Evolutionary conservation across 2,888 invertebrate species (phyloP).

Genomic region (Poecilobothrus nobilitatus): DNA sequence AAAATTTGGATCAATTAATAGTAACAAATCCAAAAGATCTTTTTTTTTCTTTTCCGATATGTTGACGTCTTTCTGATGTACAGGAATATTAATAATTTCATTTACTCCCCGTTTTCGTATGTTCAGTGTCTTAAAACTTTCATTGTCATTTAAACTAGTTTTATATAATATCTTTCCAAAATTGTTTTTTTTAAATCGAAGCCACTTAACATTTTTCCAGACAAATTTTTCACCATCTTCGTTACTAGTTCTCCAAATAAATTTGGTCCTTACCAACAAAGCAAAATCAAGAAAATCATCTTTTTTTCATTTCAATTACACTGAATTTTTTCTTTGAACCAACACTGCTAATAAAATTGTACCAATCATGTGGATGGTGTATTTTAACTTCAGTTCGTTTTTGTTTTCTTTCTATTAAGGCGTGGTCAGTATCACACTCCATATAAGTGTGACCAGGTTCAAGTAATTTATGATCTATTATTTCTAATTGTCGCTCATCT

Average conservation of each 20-base stretch:
- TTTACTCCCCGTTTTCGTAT: neutral
- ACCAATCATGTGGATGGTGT: too few species aligned
- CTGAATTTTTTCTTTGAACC: too few species aligned
- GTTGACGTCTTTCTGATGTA: too few species aligned
- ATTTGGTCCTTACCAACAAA: too few species aligned
- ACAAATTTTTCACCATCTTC: neutral
- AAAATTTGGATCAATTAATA: too few species aligned
- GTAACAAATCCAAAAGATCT: too few species aligned
- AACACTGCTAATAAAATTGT: neutral
- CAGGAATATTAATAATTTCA: too few species aligned
- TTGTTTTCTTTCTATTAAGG: neutral
- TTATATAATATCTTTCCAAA: constrained; percentile 53
- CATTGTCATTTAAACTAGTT: constrained; percentile 8
- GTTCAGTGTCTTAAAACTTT: constrained; percentile 3
- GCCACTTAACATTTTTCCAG: neutral
- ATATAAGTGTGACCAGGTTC: constrained; percentile 9
- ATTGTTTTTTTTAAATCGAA: neutral
- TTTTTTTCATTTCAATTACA: too few species aligned
- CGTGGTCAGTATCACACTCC: constrained; percentile 9
- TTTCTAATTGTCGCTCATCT: too few species aligned
- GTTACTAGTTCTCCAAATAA: neutral
- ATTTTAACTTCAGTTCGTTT: too few species aligned
- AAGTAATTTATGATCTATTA: constrained; percentile 10
- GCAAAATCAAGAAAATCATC: too few species aligned
- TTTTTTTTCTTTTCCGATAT: too few species aligned